phyloP scores from a whole-genome alignment of 2,113 vertebrate species.

The Pholis gunnellus region DNA sequence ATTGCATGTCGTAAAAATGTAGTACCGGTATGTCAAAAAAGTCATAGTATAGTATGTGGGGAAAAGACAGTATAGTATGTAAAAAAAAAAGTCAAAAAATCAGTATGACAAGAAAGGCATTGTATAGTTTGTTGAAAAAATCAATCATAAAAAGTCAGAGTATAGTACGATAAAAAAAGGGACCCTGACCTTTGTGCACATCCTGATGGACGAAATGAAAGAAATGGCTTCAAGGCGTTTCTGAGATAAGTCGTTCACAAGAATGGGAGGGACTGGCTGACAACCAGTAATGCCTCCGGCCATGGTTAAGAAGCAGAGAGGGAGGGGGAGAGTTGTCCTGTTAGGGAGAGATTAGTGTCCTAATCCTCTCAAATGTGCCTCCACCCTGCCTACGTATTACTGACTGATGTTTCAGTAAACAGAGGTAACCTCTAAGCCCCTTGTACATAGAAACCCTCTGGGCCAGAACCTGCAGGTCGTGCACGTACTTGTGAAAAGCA shows the following conservation, averaged over 20 bases:
- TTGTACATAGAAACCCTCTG: constrained; percentile 23
- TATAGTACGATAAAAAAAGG: background rate
- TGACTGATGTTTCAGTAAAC: constrained; percentile 54
- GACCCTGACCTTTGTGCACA: background rate
- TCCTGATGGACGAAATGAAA: background rate
- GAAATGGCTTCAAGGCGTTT: background rate
- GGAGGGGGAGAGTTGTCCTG: constrained; percentile 49
- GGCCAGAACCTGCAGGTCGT: constrained; percentile 19
- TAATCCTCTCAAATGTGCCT: constrained; percentile 67
- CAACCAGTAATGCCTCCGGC: background rate
- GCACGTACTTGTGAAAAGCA: background rate
- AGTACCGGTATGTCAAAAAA: too few relatives aligned
- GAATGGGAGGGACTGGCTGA: background rate
- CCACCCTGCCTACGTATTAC: constrained; percentile 53
- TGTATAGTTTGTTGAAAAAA: too few relatives aligned
- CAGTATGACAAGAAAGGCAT: too few relatives aligned
- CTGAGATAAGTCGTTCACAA: background rate
- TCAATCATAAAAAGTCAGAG: background rate
- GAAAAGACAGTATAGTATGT: too few relatives aligned
- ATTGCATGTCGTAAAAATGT: too few relatives aligned
- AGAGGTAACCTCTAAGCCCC: constrained; percentile 12
- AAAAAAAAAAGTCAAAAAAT: too few relatives aligned
- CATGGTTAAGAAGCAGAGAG: constrained; percentile 31
- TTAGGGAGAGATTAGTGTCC: constrained; percentile 62
- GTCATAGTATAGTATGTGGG: too few relatives aligned